A percentile compares a stretch with the other conserved stretches of the same genome.
Evolutionary conservation across 2,888 invertebrate genomes (phyloP).

Genomic region (Brenthis hecate): DNA sequence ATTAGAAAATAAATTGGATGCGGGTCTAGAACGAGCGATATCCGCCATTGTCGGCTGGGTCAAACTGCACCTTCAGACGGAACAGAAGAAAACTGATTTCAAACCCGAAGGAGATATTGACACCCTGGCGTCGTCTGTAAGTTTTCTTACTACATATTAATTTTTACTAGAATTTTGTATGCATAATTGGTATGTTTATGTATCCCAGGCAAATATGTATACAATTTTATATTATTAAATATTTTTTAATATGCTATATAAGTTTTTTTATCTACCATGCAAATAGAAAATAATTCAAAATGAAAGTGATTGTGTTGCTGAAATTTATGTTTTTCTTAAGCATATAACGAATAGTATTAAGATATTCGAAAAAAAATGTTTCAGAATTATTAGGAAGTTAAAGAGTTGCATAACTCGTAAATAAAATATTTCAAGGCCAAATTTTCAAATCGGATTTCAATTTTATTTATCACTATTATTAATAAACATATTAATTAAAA

Average conservation of each 20-base stretch:
- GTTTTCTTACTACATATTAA: conserved; percentile 44
- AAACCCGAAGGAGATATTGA: conserved; percentile 94
- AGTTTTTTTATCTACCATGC: neutral
- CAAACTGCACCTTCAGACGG: conserved; percentile 92
- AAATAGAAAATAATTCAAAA: too few relatives aligned
- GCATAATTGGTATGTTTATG: too few relatives aligned
- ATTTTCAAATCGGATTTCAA: too few relatives aligned
- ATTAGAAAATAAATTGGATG: conserved; percentile 95
- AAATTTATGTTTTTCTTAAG: too few relatives aligned
- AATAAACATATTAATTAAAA: too few relatives aligned
- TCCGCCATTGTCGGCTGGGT: conserved; percentile 96
- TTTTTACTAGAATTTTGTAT: too few relatives aligned
- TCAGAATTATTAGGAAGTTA: too few relatives aligned
- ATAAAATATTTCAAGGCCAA: neutral
- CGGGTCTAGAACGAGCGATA: conserved; percentile 92
- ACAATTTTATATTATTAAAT: neutral
- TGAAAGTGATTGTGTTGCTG: too few relatives aligned
- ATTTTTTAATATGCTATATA: neutral
- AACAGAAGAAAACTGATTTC: conserved; percentile 98
- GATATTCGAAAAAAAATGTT: too few relatives aligned
- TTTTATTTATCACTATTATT: too few relatives aligned
- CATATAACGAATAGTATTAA: too few relatives aligned
- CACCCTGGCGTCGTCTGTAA: conserved; percentile 91
- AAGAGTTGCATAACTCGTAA: too few relatives aligned
- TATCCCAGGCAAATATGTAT: neutral